Conservation (phyloP, 1,140 invertebrate genomes). For the Chrysomallon squamiferum region DNA sequence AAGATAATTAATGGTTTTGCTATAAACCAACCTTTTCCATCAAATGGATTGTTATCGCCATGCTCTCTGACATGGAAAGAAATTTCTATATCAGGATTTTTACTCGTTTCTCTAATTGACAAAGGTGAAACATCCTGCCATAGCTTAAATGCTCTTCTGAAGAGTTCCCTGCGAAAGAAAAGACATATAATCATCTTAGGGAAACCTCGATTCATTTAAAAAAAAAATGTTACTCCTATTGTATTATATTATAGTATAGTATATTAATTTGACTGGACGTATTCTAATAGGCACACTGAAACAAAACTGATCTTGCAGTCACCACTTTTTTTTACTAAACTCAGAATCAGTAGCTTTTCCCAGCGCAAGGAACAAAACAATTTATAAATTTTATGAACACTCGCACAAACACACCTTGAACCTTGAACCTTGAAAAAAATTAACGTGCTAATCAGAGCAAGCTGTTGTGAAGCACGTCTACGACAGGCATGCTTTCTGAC, state of each 20-base stretch:
- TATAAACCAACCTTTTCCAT: conserved; percentile 58
- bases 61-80: conserved; percentile 40
- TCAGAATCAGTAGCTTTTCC: too few relatives aligned
- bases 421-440: too few relatives aligned
- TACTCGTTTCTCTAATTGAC: conserved; percentile 14
- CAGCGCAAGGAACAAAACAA: too few relatives aligned
- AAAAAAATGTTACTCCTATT: background rate
- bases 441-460: too few relatives aligned
- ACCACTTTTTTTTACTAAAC: background rate
- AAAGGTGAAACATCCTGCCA: conserved; percentile 26
- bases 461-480: too few relatives aligned
- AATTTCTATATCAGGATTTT: conserved; percentile 41
- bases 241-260: background rate
- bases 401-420: too few relatives aligned
- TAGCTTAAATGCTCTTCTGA: conserved; percentile 15
- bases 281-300: background rate
- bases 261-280: background rate
- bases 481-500: too few relatives aligned
- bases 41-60: conserved; percentile 43
- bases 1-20: background rate
- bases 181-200: background rate
- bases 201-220: background rate
- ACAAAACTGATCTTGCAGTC: background rate
- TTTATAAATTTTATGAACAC: too few relatives aligned
- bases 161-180: background rate